Evolutionary conservation across 2,888 invertebrate species (phyloP).

Genomic region (Margaritifera margaritifera): DNA sequence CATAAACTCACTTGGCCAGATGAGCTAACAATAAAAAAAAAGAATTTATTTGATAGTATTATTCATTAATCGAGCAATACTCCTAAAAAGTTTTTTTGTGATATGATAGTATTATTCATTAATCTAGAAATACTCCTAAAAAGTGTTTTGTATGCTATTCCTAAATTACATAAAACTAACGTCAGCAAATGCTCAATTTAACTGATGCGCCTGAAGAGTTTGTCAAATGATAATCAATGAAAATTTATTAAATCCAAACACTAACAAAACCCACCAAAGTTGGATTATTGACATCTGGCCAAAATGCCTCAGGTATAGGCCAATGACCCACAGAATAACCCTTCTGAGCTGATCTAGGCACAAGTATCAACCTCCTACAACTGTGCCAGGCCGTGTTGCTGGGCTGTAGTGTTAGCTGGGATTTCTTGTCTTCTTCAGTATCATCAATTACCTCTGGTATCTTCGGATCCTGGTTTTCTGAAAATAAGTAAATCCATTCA

Average conservation of each 20-base stretch:
- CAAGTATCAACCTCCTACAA: conserved; percentile 90
- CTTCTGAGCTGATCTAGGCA: conserved; percentile 88
- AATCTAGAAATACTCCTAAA: too few species aligned
- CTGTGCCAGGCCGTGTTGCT: conserved; percentile 82
- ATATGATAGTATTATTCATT: too few species aligned
- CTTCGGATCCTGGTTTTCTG: conserved; percentile 63
- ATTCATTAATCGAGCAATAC: too few species aligned
- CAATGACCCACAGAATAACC: conserved; percentile 95
- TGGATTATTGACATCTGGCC: conserved; percentile 93
- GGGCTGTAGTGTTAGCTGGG: conserved; percentile 73
- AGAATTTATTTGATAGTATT: too few species aligned
- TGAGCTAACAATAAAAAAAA: too few species aligned
- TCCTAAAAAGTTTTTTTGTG: too few species aligned
- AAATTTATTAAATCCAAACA: background rate
- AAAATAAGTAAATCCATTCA: conserved; percentile 7
- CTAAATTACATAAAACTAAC: too few species aligned
- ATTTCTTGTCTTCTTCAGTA: conserved; percentile 47
- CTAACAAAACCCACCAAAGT: conserved; percentile 78
- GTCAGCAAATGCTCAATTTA: too few species aligned
- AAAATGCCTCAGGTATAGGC: conserved; percentile 99
- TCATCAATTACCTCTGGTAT: conserved; percentile 38
- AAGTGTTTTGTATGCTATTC: too few species aligned
- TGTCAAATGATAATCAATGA: too few species aligned
- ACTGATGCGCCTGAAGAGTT: too few species aligned
- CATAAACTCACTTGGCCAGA: too few species aligned